Base-by-base conservation (phyloP, 2,113 vertebrate genomes). In the Vanacampus margaritifer region DNA sequence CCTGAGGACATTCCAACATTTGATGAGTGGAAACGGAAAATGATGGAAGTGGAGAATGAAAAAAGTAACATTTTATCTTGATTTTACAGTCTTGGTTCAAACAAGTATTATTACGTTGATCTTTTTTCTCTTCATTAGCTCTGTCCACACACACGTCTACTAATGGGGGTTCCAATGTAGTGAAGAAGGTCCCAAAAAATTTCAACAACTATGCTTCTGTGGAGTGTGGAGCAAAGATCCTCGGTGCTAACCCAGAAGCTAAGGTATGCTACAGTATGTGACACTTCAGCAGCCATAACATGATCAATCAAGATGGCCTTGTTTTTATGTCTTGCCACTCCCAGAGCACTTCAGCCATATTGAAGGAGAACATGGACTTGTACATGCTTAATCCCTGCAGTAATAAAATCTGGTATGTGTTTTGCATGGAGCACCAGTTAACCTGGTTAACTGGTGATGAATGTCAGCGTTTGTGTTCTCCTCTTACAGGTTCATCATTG, bases 371-470 rank as follows among this genome's bases (percentile, higher is more conserved):
- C 69, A 98, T 96, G 94, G 97, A 99, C 75, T 83, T 98, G 72
- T 99, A 99, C 84, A 98, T 99, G 97, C 85, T 99, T 69, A 99
- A 99, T 81, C 97, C 97, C 37, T 99, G 97, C 79, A 98, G 97
- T 83, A 95, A 95, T 78, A 98, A 98, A 91, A 96, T 99, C 82
- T 99, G 97, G 97, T 98, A 87, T 81, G 94, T 67, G 39, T 8
- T 28, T 7, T 50, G 23, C 5, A 26, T 21, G 5, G 35, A 13
- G 14, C 24, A 17, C 13, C 58, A 6, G 26, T 41, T 54, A 21
- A 67, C 23, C 45, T 41, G 13, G 5, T 17, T 12, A 26, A 9
- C 13, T 32, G 0, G 59, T 62, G n/a, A 24, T 26, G 21, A 51
- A 54, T 45, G 1, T 24, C 48, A 23, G 1, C 0, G 7, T 51